Conservation (phyloP, 2,797 vertebrate genomes). For the Sebastes nivosus region DNA sequence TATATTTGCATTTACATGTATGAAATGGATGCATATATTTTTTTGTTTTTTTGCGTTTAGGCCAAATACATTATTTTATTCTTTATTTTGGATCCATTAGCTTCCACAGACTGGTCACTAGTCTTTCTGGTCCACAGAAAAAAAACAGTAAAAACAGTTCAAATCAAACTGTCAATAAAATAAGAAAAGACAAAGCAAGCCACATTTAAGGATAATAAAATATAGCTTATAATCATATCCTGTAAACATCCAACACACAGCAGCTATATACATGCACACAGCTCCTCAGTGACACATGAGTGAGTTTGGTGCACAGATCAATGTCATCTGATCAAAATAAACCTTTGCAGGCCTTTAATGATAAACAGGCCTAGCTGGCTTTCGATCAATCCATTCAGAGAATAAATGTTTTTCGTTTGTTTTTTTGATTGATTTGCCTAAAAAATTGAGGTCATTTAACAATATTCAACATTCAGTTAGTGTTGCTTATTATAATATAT, state of each 20-base stretch:
- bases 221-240: neutral
- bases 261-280: neutral
- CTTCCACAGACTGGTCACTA: no score
- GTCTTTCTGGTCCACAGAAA: no score
- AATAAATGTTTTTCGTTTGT: neutral
- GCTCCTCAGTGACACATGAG: neutral
- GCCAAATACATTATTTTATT: no score
- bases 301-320: neutral
- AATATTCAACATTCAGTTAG: neutral
- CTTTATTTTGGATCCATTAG: no score
- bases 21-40: neutral
- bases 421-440: neutral
- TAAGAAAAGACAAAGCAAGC: no score
- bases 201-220: neutral
- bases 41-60: neutral
- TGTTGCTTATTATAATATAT: neutral
- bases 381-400: neutral
- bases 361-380: neutral
- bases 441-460: neutral
- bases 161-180: no score
- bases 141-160: no score
- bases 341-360: neutral
- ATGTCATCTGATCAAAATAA: slow-evolving; percentile 9
- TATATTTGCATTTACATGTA: neutral
- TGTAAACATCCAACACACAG: neutral